Percentiles rank a stretch among this genome's conserved stretches.
Evolutionary conservation across 2,113 vertebrate genomes (phyloP).

Genomic region (Pipra filicauda): DNA sequence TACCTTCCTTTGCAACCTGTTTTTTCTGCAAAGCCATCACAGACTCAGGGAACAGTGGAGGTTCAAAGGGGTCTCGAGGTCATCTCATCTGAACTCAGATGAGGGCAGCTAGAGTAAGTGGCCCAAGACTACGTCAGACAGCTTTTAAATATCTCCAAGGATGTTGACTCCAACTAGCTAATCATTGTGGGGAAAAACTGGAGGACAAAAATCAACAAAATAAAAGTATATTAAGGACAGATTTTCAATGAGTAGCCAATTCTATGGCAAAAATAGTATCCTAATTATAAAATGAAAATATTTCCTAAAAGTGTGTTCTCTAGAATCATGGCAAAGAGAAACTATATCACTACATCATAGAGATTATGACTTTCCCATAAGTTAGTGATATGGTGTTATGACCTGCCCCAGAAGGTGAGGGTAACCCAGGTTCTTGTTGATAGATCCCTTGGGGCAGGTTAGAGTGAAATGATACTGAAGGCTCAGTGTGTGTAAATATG

Average conservation of each 20-base stretch:
- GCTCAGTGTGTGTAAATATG: neutral
- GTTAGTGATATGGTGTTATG: neutral
- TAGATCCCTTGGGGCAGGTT: neutral
- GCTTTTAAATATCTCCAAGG: neutral
- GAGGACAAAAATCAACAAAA: neutral
- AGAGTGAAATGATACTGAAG: neutral
- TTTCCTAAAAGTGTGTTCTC: neutral
- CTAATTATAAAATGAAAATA: neutral
- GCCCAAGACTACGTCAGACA: neutral
- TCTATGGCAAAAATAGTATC: neutral
- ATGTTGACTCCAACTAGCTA: neutral
- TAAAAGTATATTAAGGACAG: neutral
- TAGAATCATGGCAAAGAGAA: neutral
- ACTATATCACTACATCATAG: neutral
- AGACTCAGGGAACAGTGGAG: neutral
- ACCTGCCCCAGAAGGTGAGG: neutral
- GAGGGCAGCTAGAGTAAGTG: neutral
- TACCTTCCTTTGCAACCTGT: neutral
- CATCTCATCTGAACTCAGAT: neutral
- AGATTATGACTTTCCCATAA: neutral
- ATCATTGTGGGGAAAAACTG: neutral
- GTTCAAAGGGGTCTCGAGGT: neutral
- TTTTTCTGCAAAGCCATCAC: neutral
- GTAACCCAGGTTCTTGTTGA: neutral
- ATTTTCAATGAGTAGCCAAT: neutral